Base-by-base conservation (phyloP, 1,140 invertebrate genomes). In the Schlechtendalia chinensis region DNA sequence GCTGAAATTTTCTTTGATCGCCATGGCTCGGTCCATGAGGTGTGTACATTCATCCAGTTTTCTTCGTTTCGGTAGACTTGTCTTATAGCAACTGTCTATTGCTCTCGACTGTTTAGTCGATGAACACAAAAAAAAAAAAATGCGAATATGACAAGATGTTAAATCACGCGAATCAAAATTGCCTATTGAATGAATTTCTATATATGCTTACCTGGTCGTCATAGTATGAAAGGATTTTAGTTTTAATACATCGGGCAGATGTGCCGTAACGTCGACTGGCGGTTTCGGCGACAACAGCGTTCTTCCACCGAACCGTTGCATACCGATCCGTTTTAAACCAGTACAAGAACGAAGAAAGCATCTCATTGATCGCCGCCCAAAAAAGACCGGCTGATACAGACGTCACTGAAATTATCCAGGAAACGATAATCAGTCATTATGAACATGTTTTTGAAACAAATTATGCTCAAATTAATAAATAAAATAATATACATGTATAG, bases 381-480 rank as follows among this genome's bases (percentile, higher is more conserved):
- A 92, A 88, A 77, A 93, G 85, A 74, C 89, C 89, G 22, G 91
- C 90, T 58, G 90, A 90, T 24, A 90, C 89, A 89, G 89, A 90
- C 17, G 87, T 85, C 32, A 89, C 90, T 90, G 83, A 47, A 84
- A 83, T 81, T 12, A 63, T 29, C 24, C 22, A 29, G 4, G 10
- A 29, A 61, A 61, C 11, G 8, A 29, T n/a, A 54, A 54, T 5
- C 2, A 54, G 17, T 5, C 19, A 50, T 50, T 50, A 14, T 12
- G 47, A 50, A 50, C 32, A 8, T 8, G 32, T 39, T 39, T 39
- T 39, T 8, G 32, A 39, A 39, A 12, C 11, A 50, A 54, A 54
- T 16, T 54, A 3, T 19, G 19, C 8, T 24, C 56, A 58, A 24
- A n/a, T n/a, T n/a, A n/a, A n/a, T n/a, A n/a, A n/a, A n/a, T n/a